phyloP scores from a whole-genome alignment of 2,888 invertebrate genomes.

The Eudasyphora cyanicolor region DNA sequence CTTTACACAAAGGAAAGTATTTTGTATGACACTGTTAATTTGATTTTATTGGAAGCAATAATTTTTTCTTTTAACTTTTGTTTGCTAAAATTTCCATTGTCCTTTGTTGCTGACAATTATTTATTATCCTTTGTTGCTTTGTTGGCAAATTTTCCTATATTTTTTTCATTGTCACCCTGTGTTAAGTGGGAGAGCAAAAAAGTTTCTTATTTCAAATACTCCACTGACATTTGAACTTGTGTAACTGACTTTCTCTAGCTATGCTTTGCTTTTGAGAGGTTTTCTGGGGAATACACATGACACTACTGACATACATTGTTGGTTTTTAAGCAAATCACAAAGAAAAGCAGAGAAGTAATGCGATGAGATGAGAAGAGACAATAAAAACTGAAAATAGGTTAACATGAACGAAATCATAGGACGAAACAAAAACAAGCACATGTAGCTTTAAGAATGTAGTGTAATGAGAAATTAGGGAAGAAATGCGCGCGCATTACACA shows the following conservation, averaged over 20 bases:
- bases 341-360: no score
- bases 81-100: no score
- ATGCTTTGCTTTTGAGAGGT: neutral
- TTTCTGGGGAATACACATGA: slow-evolving; percentile 38
- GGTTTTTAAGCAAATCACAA: neutral
- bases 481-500: slow-evolving; percentile 61
- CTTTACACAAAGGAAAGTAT: no score
- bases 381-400: neutral
- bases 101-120: no score
- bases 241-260: neutral
- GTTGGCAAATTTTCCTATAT: neutral
- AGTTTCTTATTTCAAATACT: neutral
- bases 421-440: slow-evolving; percentile 29
- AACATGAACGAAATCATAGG: neutral
- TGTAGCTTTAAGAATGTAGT: neutral
- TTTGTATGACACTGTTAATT: no score
- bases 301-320: slow-evolving; percentile 58
- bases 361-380: neutral
- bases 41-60: no score
- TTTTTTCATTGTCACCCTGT: neutral
- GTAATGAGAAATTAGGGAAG: neutral
- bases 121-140: no score
- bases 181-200: neutral
- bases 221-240: slow-evolving; percentile 30
- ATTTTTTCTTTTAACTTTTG: no score